A percentile compares a stretch with the other conserved stretches of the same genome.
Conservation (phyloP, 2,797 vertebrate genomes). For the Hypotaenidia philippensis region DNA sequence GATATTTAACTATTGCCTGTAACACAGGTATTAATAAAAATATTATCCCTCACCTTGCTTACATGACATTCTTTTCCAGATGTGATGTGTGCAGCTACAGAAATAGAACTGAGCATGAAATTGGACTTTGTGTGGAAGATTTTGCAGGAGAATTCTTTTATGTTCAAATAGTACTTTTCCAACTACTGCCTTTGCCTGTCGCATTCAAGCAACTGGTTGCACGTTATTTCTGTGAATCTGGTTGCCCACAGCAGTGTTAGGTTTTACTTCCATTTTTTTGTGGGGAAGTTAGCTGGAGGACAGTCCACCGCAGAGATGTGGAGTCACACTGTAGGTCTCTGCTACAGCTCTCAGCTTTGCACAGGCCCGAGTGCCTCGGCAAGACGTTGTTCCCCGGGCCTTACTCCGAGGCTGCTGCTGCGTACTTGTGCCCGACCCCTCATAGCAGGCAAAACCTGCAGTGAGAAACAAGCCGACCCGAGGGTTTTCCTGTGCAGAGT, state of each 20-base stretch:
- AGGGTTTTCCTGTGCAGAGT: accelerated
- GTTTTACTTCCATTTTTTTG: neutral
- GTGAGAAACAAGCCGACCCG: accelerated
- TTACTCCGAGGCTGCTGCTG: accelerated
- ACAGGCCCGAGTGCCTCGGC: accelerated
- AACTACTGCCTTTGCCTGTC: accelerated
- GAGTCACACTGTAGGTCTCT: accelerated
- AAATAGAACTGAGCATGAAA: neutral
- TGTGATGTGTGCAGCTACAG: accelerated
- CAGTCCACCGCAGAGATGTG: accelerated
- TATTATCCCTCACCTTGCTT: accelerated
- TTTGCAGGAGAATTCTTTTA: neutral
- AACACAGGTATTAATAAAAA: neutral
- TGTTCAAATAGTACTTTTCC: neutral
- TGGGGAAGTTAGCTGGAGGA: too few species aligned
- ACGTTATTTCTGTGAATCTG: accelerated
- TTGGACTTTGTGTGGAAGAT: neutral
- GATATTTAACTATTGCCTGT: neutral
- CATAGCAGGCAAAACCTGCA: accelerated
- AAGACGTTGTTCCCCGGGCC: accelerated
- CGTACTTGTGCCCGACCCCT: accelerated
- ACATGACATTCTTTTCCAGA: neutral
- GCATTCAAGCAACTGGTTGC: accelerated
- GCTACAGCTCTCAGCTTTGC: accelerated
- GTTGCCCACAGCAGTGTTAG: accelerated